Evolutionary conservation across 2,888 invertebrate genomes (phyloP), one percentile per base, ranked within the genome.

Genomic region (Philaethria dido): DNA sequence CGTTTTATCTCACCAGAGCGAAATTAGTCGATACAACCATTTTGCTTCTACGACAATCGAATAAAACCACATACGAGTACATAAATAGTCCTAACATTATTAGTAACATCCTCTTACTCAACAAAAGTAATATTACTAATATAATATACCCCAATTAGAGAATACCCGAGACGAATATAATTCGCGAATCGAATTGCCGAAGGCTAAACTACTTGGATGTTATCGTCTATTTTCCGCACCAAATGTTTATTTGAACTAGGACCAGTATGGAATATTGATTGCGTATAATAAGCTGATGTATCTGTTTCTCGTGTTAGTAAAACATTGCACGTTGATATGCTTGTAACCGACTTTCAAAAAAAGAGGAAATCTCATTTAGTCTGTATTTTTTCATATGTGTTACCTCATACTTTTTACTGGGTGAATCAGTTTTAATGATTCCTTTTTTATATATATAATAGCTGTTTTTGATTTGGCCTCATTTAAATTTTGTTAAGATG

Each of bases 161-260:
- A 16, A 20, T 8, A 0, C 33, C 29, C n/a, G 13, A 54, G 33
- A 6, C 14, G 29, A 16, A 29, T 16, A 9, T 39, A 25, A 57
- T 57, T 42, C 16, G 22, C 9, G n/a, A 57, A 57, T 22, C 42
- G 42, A 57, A 57, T 57, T 57, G 39, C n/a, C 39, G 57, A 57
- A 9, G n/a, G 39, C 42, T 25, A 57, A 57, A 39, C 39, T 36
- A 42, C 39, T 22, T 39, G n/a, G n/a, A 6, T 55, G 8, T 57
- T 42, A 42, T n/a, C 55, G 39, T 57, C n/a, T 42, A 57, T 57
- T 42, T 55, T 57, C 42, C 22, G 22, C 5, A 20, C n/a, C 8
- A 39, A 18, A 39, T 39, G n/a, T 57, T 42, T 25, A 16, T 42
- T 25, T 22, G 57, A 42, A 22, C 22, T 57, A n/a, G 25, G 20